Evolutionary conservation across 2,797 vertebrate genomes (phyloP).

Genomic region (Enteromius fasciolatus): DNA sequence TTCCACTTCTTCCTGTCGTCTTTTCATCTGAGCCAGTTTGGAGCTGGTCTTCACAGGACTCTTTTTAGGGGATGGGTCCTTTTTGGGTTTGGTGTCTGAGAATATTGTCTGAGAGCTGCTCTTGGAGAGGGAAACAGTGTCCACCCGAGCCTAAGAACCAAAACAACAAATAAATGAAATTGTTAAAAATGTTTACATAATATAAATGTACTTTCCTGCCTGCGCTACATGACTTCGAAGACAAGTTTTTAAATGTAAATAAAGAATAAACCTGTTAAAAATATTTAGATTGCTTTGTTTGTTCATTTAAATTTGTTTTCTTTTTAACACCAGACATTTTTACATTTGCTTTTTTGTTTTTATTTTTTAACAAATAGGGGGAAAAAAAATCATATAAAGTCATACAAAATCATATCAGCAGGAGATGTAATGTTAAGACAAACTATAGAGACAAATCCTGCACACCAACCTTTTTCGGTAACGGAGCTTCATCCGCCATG

Average conservation of each 20-base stretch:
- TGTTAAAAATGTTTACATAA: neutral
- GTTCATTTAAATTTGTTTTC: neutral
- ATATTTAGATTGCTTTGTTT: neutral
- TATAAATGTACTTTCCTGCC: neutral
- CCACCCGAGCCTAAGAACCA: conserved; percentile 71
- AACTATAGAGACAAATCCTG: neutral
- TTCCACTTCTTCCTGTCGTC: conserved; percentile 73
- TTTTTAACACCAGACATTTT: neutral
- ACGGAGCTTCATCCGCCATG: conserved; percentile 87
- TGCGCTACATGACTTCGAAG: neutral
- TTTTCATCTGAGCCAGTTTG: conserved; percentile 85
- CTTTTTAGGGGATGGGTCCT: conserved; percentile 70
- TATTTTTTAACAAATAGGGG: neutral
- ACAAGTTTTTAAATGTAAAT: neutral
- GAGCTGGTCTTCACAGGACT: conserved; percentile 77
- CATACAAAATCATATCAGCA: neutral
- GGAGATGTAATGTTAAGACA: neutral
- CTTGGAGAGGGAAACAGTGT: conserved; percentile 64
- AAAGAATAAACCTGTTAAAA: neutral
- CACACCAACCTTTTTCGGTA: conserved; percentile 81
- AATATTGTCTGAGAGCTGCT: conserved; percentile 62
- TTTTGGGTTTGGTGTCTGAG: conserved; percentile 60
- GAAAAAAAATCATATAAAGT: neutral
- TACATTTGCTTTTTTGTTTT: neutral
- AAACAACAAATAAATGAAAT: neutral